Base-by-base conservation (phyloP, 2,888 invertebrate species). In the Phania funesta region DNA sequence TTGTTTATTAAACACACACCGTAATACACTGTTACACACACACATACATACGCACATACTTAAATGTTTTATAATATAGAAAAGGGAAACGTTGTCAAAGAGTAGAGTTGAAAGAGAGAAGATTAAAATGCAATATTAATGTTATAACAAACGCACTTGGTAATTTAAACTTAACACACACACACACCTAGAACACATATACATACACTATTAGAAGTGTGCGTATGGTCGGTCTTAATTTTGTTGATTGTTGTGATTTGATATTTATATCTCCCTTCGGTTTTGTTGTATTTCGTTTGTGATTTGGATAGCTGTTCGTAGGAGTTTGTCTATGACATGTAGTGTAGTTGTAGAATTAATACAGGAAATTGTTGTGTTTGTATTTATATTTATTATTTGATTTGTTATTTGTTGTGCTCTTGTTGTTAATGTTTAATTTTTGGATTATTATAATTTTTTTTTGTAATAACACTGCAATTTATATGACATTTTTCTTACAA, bases 91-190 rank as follows among this genome's bases (percentile, higher is more conserved):
- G 4, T 11, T 60, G 35, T 44, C n/a, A 76, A 44, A 52, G 50
- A 60, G 38, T 50, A 29, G n/a, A 67, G n/a, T 50, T 48, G 24
- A 50, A 20, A 38, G 20, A 41, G 44, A 65, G 56, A 58, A 73
- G 65, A 79, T 79, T 73, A 79, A 77, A 82, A 64, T 74, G 62
- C 73, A 77, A 58, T 82, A 82, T 82, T 82, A 77, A 74, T 77
- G 48, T 67, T 73, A 41, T 29, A 64, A 56, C 48, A 67, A 73
- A 74, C 67, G 29, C 71, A 52, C 50, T 65, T 65, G 67, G 32
- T 64, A 41, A 67, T 65, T 65, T 56, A n/a, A 46, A 29, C 32
- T 26, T 50, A 26, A 60, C 26, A 52, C 11, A 38, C 20, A 67
- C 26, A 29, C 20, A 41, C 18, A 2, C n/a, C 20, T 44, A 20